Conservation (phyloP, 2,888 invertebrate species). For the Silvanus unidentatus region DNA sequence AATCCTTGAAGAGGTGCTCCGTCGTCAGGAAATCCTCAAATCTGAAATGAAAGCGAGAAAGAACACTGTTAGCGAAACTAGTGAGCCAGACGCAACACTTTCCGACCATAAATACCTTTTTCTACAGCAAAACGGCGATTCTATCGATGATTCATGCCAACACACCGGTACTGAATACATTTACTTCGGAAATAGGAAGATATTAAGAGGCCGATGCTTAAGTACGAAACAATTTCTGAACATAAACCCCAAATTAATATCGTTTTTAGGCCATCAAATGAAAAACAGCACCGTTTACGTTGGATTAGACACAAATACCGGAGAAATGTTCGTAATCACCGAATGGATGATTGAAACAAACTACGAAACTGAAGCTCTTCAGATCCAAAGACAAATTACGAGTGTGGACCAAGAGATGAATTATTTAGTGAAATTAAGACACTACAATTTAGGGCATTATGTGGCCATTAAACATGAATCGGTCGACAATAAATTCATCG, state of each 20-base stretch:
- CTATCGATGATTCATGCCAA: constrained; percentile 52
- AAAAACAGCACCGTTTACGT: constrained; percentile 69
- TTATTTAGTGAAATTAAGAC: constrained; percentile 62
- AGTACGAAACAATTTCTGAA: constrained; percentile 50
- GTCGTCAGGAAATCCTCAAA: constrained; percentile 70
- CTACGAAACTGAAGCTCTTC: constrained; percentile 38
- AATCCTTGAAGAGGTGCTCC: constrained; percentile 69
- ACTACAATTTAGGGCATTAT: constrained; percentile 70
- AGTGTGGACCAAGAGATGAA: constrained; percentile 75
- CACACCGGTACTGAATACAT: constrained; percentile 53
- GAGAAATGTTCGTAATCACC: constrained; percentile 64
- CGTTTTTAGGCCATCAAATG: constrained; percentile 60
- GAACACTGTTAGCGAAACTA: constrained; percentile 43
- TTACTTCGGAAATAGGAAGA: constrained; percentile 54
- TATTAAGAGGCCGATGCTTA: constrained; percentile 71
- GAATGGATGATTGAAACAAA: constrained; percentile 64
- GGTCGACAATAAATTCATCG: constrained; percentile 57
- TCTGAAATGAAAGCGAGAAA: constrained; percentile 46
- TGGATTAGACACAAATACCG: constrained; percentile 69
- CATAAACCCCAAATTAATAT: constrained; percentile 1
- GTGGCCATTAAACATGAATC: constrained; percentile 61
- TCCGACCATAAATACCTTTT: constrained; percentile 6
- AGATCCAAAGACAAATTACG: constrained; percentile 54
- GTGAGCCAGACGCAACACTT: constrained; percentile 25
- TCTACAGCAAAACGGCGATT: constrained; percentile 42